Conservation (phyloP, 2,888 invertebrate species). For the Uropetala carovei region DNA sequence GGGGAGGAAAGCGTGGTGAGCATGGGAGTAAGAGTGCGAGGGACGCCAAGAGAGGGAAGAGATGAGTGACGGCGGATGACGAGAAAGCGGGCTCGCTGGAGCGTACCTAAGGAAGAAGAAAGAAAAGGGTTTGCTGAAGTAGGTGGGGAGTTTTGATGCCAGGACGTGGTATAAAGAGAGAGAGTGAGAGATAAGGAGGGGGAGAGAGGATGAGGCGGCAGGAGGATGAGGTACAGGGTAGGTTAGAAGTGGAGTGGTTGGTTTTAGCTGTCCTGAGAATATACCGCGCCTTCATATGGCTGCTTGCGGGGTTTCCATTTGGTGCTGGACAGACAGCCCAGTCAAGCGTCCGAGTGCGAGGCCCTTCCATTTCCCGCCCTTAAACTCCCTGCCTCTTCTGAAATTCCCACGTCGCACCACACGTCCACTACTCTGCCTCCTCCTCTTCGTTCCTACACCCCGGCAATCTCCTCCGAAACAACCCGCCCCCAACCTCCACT, state of each 20-base stretch:
- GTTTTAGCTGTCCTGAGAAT: slow-evolving; percentile 47
- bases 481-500: not conserved
- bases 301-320: slow-evolving; percentile 59
- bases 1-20: not conserved
- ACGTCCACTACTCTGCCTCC: not conserved
- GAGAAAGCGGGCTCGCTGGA: not conserved
- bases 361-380: not conserved
- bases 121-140: not conserved
- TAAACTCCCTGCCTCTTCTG: not conserved
- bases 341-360: slow-evolving; percentile 50
- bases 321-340: slow-evolving; percentile 58
- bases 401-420: no score
- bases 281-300: slow-evolving; percentile 35
- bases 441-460: not conserved
- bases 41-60: no score
- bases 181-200: not conserved
- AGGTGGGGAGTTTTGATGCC: not conserved
- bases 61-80: not conserved
- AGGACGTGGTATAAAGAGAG: not conserved
- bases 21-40: not conserved
- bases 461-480: not conserved
- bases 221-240: not conserved
- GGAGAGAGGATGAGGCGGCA: not conserved
- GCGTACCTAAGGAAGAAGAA: not conserved
- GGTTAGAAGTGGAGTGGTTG: slow-evolving; percentile 57